Evolutionary conservation across 1,140 invertebrate genomes (phyloP).

Genomic region (Metaphire vulgaris): DNA sequence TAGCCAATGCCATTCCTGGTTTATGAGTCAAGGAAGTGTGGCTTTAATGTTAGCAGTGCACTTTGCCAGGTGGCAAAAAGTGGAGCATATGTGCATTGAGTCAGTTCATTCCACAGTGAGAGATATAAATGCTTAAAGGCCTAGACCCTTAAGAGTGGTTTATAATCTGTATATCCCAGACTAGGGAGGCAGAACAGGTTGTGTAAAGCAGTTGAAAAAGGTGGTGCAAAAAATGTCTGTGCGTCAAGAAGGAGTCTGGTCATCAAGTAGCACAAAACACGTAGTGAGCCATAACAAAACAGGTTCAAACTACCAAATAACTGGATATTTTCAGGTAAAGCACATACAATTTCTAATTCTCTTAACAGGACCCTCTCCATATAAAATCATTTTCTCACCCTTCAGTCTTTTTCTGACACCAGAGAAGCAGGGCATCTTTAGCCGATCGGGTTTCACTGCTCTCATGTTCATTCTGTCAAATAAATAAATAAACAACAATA

Average conservation of each 20-base stretch:
- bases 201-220: too few species aligned
- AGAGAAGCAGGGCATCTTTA: slow-evolving; percentile 93
- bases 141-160: too few species aligned
- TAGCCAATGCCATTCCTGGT: too few species aligned
- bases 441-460: slow-evolving; percentile 94
- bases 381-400: slow-evolving; percentile 55
- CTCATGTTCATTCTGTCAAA: slow-evolving; percentile 90
- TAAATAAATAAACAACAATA: slow-evolving; percentile 17
- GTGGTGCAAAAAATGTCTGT: too few species aligned
- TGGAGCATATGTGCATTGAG: too few species aligned
- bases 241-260: not conserved
- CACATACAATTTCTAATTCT: not conserved
- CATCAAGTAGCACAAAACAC: not conserved
- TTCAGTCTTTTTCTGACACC: slow-evolving; percentile 96
- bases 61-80: too few species aligned
- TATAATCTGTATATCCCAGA: too few species aligned
- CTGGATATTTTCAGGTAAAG: not conserved
- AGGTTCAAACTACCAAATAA: not conserved
- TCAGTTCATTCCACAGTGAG: too few species aligned
- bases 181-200: too few species aligned
- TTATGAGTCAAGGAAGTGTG: too few species aligned
- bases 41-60: too few species aligned
- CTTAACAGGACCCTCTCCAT: not conserved
- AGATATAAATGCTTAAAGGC: too few species aligned
- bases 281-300: not conserved